Percentiles rank a stretch among this genome's conserved stretches.
These are phyloP conservation scores for Heteractis magnifica DNA, from an alignment of 92 coral and sea anemone genomes.

Conservation along the genomic window DNA sequence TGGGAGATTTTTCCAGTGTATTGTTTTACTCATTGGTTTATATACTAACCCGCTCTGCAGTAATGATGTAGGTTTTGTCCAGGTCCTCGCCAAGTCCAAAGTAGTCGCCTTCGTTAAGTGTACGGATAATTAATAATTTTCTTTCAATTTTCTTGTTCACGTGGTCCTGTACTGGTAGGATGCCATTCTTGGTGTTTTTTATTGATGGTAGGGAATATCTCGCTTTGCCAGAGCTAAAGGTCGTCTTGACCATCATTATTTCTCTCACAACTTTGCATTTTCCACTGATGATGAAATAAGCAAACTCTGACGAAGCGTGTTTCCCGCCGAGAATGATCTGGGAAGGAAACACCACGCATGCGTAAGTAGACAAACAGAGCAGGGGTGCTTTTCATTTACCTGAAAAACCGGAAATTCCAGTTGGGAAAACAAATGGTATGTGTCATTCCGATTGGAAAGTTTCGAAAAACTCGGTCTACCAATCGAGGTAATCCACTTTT, in stretches of 20 bases:
- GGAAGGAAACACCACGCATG: not conserved
- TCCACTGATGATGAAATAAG: conserved; percentile 77
- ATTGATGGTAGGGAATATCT: conserved; percentile 71
- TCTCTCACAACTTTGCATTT: conserved; percentile 83
- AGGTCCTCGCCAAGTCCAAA: conserved; percentile 95
- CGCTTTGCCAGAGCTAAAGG: conserved; percentile 54
- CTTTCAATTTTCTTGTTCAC: conserved; percentile 45
- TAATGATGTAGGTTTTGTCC: conserved; percentile 68
- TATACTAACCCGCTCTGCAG: conserved; percentile 73
- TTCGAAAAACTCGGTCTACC: too few relatives aligned
- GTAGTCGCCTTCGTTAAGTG: conserved; percentile 63
- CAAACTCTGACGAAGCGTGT: conserved; percentile 48
- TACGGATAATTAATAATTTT: conserved; percentile 60
- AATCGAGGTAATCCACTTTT: too few relatives aligned
- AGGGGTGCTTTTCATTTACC: too few relatives aligned
- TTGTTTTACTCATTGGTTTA: not conserved
- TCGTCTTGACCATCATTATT: conserved; percentile 55
- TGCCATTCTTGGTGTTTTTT: conserved; percentile 12
- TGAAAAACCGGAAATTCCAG: too few relatives aligned
- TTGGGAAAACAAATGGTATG: too few relatives aligned
- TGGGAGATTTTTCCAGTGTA: too few relatives aligned
- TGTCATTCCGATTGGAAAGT: too few relatives aligned
- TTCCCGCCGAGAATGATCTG: conserved; percentile 74
- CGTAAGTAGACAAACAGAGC: not conserved
- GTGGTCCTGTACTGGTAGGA: conserved; percentile 27